These are phyloP conservation scores for Magallana gigas DNA, from an alignment of 1,140 invertebrate genomes.

Conservation along the genomic window DNA sequence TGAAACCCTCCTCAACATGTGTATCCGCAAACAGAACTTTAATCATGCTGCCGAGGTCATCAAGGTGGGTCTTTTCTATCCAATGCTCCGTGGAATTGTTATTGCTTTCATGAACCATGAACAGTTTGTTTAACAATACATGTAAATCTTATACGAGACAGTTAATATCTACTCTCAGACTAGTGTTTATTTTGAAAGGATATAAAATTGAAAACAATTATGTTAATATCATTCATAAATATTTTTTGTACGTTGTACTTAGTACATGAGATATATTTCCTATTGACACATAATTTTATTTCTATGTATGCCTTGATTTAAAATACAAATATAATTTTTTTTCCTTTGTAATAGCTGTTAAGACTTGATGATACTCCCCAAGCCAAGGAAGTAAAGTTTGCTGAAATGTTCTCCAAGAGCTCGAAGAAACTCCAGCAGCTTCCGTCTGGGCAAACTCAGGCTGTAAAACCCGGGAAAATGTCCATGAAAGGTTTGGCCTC, in stretches of 20 bases:
- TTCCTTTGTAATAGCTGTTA: constrained; percentile 61
- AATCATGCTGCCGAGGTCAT: constrained; percentile 75
- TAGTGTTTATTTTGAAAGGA: too few relatives aligned
- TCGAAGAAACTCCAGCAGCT: constrained; percentile 62
- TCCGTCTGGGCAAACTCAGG: constrained; percentile 10
- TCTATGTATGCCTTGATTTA: background rate
- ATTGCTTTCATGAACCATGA: background rate
- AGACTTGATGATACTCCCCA: constrained; percentile 69
- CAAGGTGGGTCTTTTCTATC: constrained; percentile 65
- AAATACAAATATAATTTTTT: too few relatives aligned
- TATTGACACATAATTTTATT: background rate
- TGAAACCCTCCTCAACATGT: constrained; percentile 72
- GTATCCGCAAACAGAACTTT: constrained; percentile 69
- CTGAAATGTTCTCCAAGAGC: constrained; percentile 66
- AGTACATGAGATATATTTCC: background rate
- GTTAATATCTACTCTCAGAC: too few relatives aligned
- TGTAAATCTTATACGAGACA: background rate
- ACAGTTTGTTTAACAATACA: background rate
- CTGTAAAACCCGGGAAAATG: constrained; percentile 57
- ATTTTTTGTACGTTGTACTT: background rate
- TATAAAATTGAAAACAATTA: too few relatives aligned
- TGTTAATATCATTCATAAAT: too few relatives aligned
- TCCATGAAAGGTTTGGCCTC: constrained; percentile 69
- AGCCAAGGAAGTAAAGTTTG: constrained; percentile 71
- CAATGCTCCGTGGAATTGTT: background rate